A percentile compares a stretch with the other conserved stretches of the same genome.
phyloP scores from a whole-genome alignment of 1,140 invertebrate species.

The Aphis gossypii region DNA sequence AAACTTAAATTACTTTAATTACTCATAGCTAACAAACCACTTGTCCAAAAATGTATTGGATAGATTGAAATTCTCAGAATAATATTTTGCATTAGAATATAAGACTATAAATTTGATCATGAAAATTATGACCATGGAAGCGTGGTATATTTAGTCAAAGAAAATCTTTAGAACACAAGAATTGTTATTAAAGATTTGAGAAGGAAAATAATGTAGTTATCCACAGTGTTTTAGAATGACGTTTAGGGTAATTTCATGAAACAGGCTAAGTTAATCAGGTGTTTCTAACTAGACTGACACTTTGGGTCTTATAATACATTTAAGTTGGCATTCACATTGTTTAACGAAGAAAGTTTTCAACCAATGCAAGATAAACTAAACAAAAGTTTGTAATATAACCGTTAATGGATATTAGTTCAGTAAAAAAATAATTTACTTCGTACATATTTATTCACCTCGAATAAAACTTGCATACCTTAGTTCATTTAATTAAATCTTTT shows the following conservation, averaged over 20 bases:
- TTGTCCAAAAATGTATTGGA: too few species aligned
- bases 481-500: neutral
- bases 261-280: conserved; percentile 14
- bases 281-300: conserved; percentile 8
- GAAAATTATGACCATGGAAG: too few species aligned
- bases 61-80: too few species aligned
- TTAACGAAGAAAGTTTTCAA: neutral
- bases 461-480: neutral
- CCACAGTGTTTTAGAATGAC: neutral
- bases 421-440: neutral
- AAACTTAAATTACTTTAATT: too few species aligned
- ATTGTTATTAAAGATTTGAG: neutral
- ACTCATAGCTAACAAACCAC: too few species aligned
- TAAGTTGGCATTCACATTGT: neutral
- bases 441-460: neutral
- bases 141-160: neutral
- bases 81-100: too few species aligned
- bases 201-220: neutral
- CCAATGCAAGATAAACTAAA: neutral
- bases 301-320: conserved; percentile 18
- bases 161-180: neutral
- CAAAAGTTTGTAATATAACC: conserved; percentile 7
- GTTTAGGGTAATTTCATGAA: neutral
- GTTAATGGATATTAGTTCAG: neutral
- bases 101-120: too few species aligned